Percentiles rank a stretch among this genome's conserved stretches.
Conservation (phyloP, 2,113 vertebrate species). For the Pachyramphus minor region DNA sequence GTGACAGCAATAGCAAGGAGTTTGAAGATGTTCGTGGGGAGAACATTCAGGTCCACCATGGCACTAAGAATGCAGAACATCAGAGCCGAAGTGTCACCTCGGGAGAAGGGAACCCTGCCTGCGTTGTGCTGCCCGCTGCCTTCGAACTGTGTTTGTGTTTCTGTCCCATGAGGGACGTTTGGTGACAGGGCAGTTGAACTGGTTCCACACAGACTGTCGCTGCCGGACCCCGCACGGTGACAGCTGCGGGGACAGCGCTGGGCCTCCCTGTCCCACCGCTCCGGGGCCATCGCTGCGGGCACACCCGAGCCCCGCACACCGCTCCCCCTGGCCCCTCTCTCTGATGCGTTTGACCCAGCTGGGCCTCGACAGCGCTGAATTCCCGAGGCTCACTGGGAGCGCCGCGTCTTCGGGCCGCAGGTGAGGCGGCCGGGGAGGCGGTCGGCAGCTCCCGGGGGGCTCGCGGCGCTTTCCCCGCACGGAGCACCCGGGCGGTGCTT, state of each 20-base stretch:
- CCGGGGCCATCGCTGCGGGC: neutral
- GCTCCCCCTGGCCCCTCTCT: neutral
- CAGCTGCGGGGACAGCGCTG: rapidly evolving
- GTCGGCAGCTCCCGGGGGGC: rapidly evolving
- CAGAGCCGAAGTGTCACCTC: neutral
- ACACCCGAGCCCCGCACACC: rapidly evolving
- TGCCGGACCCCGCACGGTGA: rapidly evolving
- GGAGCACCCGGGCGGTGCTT: neutral
- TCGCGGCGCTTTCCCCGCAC: rapidly evolving
- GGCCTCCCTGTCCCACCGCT: neutral
- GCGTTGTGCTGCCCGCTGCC: rapidly evolving
- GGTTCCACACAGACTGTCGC: rapidly evolving
- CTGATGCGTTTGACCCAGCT: rapidly evolving
- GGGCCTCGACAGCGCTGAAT: rapidly evolving
- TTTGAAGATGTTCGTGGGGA: neutral
- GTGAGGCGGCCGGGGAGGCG: rapidly evolving
- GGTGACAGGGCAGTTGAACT: neutral
- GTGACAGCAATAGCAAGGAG: neutral
- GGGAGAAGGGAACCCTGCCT: neutral
- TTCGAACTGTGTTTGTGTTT: neutral
- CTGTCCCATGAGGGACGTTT: neutral
- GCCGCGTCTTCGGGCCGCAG: rapidly evolving
- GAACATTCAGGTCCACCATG: neutral
- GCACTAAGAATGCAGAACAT: neutral
- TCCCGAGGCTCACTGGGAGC: rapidly evolving